Base-by-base conservation (phyloP, 2,113 vertebrate genomes). In the Austrofundulus limnaeus region DNA sequence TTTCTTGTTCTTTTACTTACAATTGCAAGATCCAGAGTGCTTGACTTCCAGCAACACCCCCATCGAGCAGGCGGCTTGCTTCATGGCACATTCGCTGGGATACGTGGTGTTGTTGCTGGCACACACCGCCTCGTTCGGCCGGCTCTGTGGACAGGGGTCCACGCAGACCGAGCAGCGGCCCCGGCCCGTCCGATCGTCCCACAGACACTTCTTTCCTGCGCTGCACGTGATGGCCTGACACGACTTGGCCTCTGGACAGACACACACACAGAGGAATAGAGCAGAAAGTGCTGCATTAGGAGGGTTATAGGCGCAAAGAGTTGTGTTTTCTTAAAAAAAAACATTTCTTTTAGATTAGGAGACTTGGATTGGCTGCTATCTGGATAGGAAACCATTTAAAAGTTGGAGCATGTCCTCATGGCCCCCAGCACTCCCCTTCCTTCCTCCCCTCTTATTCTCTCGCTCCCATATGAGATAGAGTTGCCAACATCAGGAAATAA, bases 21-120 rank as follows among this genome's bases (percentile, higher is more conserved):
- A 98, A 93, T 98, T 99, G 93, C 97, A 99, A 92, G 95, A 97
- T 94, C 97, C 96, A 1, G 94, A 92, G 85, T 99, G 97, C 89
- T 98, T 99, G 76, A 98, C 95, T 90, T 99, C 97, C 89, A 99
- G 93, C 83, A 98, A 91, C 80, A 93, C 90, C 42, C 97, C 95
- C 85, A 94, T 81, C 57, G 96, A 95, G 84, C 97, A 99, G 82
- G 96, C 96, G 43, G 96, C 94, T 66, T 96, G 95, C 90, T 96
- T 96, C 96, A 99, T 98, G 90, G 94, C 95, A 66, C 97, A 99
- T 80, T 97, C 94, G 48, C 95, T 98, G 74, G 96, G 95, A 11
- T 99, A 99, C 14, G 97, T 98, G 82, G 94, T 93, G 87, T 99
- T 99, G 92, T 99, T 95, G 0, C 96, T 98, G 92, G 96, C 97